Evolutionary conservation across 2,888 invertebrate species (phyloP).

Genomic region (Microchrysa polita): DNA sequence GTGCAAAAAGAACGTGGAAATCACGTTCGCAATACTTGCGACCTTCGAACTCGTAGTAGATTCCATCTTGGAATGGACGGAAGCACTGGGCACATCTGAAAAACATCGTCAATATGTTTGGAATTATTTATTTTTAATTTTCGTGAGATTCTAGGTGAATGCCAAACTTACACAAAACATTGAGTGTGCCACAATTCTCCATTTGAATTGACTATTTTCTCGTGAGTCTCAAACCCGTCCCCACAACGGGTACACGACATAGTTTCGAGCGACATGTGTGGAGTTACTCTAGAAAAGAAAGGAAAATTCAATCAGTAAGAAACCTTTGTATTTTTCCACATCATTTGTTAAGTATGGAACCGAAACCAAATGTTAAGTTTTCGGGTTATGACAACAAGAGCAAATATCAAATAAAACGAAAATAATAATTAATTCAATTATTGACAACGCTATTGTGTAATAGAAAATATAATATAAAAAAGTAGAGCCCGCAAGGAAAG

Average conservation of each 20-base stretch:
- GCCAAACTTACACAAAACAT: conserved; percentile 91
- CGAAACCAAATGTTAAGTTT: too few species aligned
- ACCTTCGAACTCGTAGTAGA: conserved; percentile 99
- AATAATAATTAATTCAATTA: too few species aligned
- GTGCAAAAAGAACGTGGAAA: conserved; percentile 95
- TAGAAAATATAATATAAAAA: too few species aligned
- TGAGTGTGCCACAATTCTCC: conserved; percentile 99
- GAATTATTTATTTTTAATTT: conserved; percentile 24
- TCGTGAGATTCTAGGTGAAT: neutral
- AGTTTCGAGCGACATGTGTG: conserved; percentile 85
- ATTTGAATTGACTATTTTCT: conserved; percentile 98
- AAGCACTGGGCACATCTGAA: conserved; percentile 97
- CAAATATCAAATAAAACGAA: too few species aligned
- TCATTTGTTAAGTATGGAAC: too few species aligned
- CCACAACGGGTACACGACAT: conserved; percentile 96
- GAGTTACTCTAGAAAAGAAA: conserved; percentile 51
- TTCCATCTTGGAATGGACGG: conserved; percentile 95
- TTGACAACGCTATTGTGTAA: too few species aligned
- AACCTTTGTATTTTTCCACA: too few species aligned
- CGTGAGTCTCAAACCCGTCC: conserved; percentile 95
- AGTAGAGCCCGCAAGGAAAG: too few species aligned
- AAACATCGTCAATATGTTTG: conserved; percentile 42
- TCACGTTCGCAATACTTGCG: conserved; percentile 99
- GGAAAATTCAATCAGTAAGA: neutral
- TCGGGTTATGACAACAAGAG: too few species aligned